A percentile compares a stretch with the other conserved stretches of the same genome.
These are phyloP conservation scores for Clytia hemisphaerica DNA, from an alignment of 30 jellyfish, hydroid and myxozoan species.

Conservation along the genomic window DNA sequence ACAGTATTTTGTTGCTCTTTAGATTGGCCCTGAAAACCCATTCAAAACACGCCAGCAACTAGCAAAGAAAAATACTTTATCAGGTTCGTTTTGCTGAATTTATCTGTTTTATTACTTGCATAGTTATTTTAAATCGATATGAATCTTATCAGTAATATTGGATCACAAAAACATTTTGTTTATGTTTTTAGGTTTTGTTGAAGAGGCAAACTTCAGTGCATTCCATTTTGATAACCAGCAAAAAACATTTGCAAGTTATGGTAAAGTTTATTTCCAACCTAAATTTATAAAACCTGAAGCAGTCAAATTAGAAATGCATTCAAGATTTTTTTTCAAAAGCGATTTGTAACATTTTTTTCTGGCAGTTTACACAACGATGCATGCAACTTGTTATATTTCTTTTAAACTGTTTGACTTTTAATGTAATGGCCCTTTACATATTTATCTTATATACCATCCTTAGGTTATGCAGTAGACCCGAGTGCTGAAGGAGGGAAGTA, in stretches of 20 bases:
- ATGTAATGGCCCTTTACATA: background rate
- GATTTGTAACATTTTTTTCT: too few relatives aligned
- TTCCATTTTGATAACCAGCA: constrained; percentile 92
- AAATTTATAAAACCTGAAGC: too few relatives aligned
- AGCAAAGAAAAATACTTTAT: constrained; percentile 63
- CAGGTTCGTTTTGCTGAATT: constrained; percentile 43
- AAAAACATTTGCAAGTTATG: constrained; percentile 82
- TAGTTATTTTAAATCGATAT: background rate
- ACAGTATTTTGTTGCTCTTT: background rate
- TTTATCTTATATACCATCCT: background rate
- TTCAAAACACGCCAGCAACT: constrained; percentile 77
- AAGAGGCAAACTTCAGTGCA: constrained; percentile 82
- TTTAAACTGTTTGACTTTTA: background rate
- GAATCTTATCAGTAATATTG: background rate
- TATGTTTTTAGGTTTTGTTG: constrained; percentile 66
- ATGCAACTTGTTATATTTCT: background rate
- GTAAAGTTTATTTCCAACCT: constrained; percentile 43
- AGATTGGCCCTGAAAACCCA: constrained; percentile 98
- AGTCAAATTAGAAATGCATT: too few relatives aligned
- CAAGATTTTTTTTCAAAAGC: background rate
- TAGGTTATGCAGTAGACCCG: constrained; percentile 97
- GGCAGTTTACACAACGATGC: background rate
- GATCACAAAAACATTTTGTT: background rate
- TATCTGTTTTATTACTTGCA: background rate
- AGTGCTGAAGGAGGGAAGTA: constrained; percentile 94